Conservation (phyloP, 2,888 invertebrate species). For the Conops quadrifasciatus region DNA sequence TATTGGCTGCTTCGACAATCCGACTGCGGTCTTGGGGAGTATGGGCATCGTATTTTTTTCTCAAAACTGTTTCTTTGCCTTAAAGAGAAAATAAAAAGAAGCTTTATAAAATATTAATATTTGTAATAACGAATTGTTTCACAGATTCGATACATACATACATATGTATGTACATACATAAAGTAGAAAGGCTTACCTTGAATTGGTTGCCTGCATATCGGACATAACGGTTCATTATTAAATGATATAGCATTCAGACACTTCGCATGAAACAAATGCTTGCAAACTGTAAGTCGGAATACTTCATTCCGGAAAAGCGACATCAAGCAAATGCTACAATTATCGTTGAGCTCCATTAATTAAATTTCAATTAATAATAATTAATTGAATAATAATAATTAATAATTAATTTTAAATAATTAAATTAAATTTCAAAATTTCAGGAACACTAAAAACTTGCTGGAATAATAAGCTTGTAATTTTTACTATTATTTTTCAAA, state of each 20-base stretch:
- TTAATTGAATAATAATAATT: too few species aligned
- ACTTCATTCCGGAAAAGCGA: background rate
- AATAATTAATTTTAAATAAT: too few species aligned
- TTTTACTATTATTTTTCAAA: too few species aligned
- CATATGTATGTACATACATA: background rate
- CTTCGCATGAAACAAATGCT: background rate
- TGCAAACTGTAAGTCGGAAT: background rate
- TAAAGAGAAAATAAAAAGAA: too few species aligned
- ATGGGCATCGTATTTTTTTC: background rate
- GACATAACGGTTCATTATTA: too few species aligned
- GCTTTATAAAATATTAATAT: too few species aligned
- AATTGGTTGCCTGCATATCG: background rate
- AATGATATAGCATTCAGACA: background rate
- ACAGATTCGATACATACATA: background rate
- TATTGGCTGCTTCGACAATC: background rate
- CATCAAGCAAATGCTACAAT: background rate
- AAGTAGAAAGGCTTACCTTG: background rate
- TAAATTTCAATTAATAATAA: too few species aligned
- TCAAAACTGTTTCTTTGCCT: background rate
- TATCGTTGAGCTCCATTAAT: background rate
- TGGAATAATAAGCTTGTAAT: too few species aligned
- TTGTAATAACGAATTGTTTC: too few species aligned
- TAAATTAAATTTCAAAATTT: too few species aligned
- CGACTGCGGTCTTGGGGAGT: background rate
- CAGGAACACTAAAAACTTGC: too few species aligned